Conservation (phyloP, 2,113 vertebrate genomes). For the Gadus macrocephalus region DNA sequence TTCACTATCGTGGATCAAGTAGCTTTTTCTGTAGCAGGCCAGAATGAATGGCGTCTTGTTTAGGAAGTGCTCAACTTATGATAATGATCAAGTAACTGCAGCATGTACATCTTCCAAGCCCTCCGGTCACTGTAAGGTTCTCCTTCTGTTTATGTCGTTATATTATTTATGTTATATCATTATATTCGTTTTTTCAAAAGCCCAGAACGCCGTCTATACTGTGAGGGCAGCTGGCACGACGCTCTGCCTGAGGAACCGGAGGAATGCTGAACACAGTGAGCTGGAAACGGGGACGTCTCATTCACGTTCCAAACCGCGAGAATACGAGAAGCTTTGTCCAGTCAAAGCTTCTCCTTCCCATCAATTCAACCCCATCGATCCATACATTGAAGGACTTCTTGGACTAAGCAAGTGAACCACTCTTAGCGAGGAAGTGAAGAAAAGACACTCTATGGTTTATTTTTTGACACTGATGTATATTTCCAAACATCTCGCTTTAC, state of each 20-base stretch:
- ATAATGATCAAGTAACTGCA: no score
- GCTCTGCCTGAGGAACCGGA: not conserved
- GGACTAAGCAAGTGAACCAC: not conserved
- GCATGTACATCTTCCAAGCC: no score
- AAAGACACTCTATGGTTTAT: not conserved
- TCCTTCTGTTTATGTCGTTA: conserved; percentile 8
- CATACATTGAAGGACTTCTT: not conserved
- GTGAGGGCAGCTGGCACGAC: not conserved
- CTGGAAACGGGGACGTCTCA: not conserved
- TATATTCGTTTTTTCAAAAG: not conserved
- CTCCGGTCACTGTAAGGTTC: not conserved
- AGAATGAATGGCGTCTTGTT: no score
- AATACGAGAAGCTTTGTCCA: no score
- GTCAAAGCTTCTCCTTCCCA: no score
- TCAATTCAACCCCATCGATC: not conserved
- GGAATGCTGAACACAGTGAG: not conserved
- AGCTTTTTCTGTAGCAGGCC: no score
- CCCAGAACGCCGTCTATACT: not conserved
- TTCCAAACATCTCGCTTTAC: not conserved
- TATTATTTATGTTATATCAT: conserved; percentile 10
- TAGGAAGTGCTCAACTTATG: no score
- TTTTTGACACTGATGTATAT: not conserved
- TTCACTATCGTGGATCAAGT: no score
- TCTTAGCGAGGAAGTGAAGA: not conserved
- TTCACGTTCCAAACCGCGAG: not conserved